Evolutionary conservation across 2,888 invertebrate species (phyloP).

Genomic region (Nemapogon koenigi): DNA sequence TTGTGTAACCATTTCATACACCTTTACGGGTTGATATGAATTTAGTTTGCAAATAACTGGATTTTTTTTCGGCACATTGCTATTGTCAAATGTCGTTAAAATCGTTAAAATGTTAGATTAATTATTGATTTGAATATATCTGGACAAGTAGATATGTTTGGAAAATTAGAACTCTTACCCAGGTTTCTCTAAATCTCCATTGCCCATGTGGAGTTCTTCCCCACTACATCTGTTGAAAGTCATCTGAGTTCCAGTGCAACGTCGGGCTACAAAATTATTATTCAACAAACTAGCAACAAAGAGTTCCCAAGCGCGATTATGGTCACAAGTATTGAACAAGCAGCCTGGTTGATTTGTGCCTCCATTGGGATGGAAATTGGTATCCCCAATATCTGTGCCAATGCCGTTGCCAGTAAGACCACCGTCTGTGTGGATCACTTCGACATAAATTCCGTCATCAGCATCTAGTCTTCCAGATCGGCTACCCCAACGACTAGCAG

Average conservation of each 20-base stretch:
- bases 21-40: no score
- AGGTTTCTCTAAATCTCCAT: constrained; percentile 23
- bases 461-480: constrained; percentile 22
- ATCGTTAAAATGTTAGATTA: no score
- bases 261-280: constrained; percentile 23
- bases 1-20: no score
- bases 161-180: constrained; percentile 24
- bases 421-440: constrained; percentile 39
- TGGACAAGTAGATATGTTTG: no score
- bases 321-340: constrained; percentile 26
- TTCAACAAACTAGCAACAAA: constrained; percentile 26
- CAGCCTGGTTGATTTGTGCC: constrained; percentile 70
- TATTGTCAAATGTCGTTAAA: no score
- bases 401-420: constrained; percentile 58
- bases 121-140: no score
- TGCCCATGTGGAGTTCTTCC: constrained; percentile 25
- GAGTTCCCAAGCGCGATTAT: constrained; percentile 33
- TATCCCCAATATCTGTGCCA: constrained; percentile 76
- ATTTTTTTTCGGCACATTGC: no score
- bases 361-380: constrained; percentile 89
- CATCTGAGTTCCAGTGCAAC: constrained; percentile 25
- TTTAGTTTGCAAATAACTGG: no score
- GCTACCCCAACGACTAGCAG: constrained; percentile 26
- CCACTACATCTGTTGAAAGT: constrained; percentile 28
- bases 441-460: constrained; percentile 35